These are phyloP conservation scores for Catocala nupta DNA, from an alignment of 2,888 invertebrate species.

Conservation along the genomic window DNA sequence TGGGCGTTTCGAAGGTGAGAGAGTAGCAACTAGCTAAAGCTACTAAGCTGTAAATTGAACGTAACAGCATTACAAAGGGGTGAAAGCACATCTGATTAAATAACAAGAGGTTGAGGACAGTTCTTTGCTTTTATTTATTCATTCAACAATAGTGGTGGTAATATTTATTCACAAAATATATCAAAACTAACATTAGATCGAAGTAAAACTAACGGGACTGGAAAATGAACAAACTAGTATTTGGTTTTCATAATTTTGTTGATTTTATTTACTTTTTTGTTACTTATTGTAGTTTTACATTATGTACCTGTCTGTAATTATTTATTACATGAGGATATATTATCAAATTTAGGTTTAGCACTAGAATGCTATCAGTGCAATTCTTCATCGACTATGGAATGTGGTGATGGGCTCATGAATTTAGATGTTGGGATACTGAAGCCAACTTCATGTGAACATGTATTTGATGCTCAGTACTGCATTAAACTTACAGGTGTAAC, in stretches of 20 bases:
- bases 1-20: conserved; percentile 95
- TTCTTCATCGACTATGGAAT: conserved; percentile 89
- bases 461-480: conserved; percentile 94
- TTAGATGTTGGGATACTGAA: conserved; percentile 85
- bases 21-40: background rate
- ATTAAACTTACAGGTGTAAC: conserved; percentile 91
- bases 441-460: conserved; percentile 90
- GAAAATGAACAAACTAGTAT: background rate
- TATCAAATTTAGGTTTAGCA: conserved; percentile 69
- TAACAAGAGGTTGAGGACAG: no score
- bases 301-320: conserved; percentile 21
- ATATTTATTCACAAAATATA: no score
- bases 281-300: conserved; percentile 6
- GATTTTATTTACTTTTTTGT: background rate
- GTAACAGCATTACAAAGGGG: no score
- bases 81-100: no score
- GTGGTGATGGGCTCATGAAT: conserved; percentile 90
- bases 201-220: no score
- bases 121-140: no score
- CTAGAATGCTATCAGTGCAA: conserved; percentile 94
- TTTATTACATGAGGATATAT: conserved; percentile 12
- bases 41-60: no score
- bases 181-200: no score
- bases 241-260: conserved; percentile 10
- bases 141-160: no score